A percentile compares a stretch with the other conserved stretches of the same genome.
phyloP scores from a whole-genome alignment of 1,140 invertebrate species.

The Leptestheria dahalacensis region DNA sequence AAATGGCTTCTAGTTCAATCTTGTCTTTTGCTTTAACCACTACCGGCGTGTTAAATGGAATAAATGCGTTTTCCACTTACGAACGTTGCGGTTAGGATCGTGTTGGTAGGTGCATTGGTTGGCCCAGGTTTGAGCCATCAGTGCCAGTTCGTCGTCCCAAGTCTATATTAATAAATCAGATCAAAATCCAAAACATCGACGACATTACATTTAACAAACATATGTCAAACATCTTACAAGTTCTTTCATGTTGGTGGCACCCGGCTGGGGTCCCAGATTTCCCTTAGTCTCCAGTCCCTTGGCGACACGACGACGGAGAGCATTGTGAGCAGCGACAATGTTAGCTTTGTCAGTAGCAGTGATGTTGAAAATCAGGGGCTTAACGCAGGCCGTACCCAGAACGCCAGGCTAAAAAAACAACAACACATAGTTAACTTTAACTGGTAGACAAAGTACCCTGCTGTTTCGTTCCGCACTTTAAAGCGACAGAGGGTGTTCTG shows the following conservation, averaged over 20 bases:
- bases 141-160: constrained; percentile 16
- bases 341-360: neutral
- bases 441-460: neutral
- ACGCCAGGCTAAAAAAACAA: neutral
- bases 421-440: neutral
- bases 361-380: neutral
- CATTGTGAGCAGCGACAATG: constrained; percentile 10
- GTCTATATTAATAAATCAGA: neutral
- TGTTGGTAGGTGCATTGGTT: constrained; percentile 4
- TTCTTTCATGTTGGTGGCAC: constrained; percentile 12
- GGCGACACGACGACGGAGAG: constrained; percentile 5
- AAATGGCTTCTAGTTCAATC: too few relatives aligned
- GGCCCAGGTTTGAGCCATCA: constrained; percentile 11
- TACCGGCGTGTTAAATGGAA: too few relatives aligned
- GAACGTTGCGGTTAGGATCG: constrained; percentile 9
- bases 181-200: neutral
- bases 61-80: too few relatives aligned
- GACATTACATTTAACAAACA: too few relatives aligned
- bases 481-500: neutral
- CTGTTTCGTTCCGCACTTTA: neutral
- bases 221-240: constrained; percentile 7
- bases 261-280: constrained; percentile 10
- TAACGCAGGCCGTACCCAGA: neutral
- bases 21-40: too few relatives aligned
- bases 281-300: constrained; percentile 5